Conservation (phyloP, 1,140 invertebrate species). For the Pararge aegeria region DNA sequence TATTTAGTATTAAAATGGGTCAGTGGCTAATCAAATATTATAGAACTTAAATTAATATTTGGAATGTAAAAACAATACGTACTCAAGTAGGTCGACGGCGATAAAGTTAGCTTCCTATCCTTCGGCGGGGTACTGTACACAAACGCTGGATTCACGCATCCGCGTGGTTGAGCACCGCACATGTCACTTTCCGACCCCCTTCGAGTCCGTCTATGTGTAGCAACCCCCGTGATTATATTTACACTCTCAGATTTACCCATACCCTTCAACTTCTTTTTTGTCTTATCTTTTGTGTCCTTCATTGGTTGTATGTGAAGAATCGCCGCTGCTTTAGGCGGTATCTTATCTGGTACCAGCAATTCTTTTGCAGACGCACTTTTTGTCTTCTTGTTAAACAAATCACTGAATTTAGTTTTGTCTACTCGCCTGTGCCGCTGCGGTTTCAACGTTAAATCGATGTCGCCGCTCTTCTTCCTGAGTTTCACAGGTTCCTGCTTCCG, state of each 20-base stretch:
- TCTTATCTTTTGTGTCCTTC: constrained; percentile 50
- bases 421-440: constrained; percentile 62
- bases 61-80: constrained; percentile 44
- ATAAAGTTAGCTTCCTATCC: constrained; percentile 62
- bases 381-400: constrained; percentile 71
- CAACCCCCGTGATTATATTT: constrained; percentile 51
- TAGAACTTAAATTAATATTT: neutral
- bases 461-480: constrained; percentile 61
- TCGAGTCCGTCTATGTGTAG: constrained; percentile 45
- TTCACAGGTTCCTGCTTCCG: constrained; percentile 54
- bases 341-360: constrained; percentile 66
- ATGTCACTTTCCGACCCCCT: constrained; percentile 65
- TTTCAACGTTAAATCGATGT: constrained; percentile 65
- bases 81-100: constrained; percentile 65
- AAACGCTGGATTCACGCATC: constrained; percentile 68
- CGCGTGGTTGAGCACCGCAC: constrained; percentile 45
- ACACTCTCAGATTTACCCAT: constrained; percentile 63
- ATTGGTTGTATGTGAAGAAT: constrained; percentile 79
- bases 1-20: neutral
- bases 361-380: constrained; percentile 64
- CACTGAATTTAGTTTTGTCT: constrained; percentile 72
- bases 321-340: constrained; percentile 81
- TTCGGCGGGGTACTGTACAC: constrained; percentile 75
- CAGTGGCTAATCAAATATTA: neutral
- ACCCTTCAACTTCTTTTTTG: constrained; percentile 56